phyloP scores from a whole-genome alignment of 2,113 vertebrate species.

The Climacteris rufus region DNA sequence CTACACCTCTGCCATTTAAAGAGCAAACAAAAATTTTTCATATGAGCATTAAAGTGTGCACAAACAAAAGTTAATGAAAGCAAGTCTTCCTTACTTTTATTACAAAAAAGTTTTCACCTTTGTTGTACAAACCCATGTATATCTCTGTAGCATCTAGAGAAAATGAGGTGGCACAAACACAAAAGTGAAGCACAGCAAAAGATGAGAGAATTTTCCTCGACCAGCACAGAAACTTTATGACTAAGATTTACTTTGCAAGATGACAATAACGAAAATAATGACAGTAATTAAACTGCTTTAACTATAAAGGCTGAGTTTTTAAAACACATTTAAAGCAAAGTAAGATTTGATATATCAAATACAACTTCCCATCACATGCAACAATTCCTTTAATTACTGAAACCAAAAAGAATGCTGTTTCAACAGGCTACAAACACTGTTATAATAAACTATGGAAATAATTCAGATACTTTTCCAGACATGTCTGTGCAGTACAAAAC shows the following conservation, averaged over 20 bases:
- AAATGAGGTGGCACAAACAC: neutral
- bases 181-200: neutral
- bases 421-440: neutral
- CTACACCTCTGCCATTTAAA: neutral
- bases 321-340: neutral
- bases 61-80: neutral
- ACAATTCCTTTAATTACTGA: neutral
- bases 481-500: neutral
- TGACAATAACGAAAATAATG: neutral
- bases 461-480: conserved; percentile 14
- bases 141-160: neutral
- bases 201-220: neutral
- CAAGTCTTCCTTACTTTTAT: neutral
- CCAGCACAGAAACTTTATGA: neutral
- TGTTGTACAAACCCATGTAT: neutral
- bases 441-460: neutral
- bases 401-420: neutral
- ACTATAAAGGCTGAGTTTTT: neutral
- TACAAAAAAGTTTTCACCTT: neutral
- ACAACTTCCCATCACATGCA: neutral
- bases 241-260: neutral
- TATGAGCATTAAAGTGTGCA: neutral
- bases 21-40: neutral
- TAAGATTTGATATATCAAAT: neutral
- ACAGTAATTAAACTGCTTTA: neutral